Evolutionary conservation across 1,140 invertebrate species (phyloP), one percentile per base, ranked within the genome.

Genomic region (Meteorus sp.): DNA sequence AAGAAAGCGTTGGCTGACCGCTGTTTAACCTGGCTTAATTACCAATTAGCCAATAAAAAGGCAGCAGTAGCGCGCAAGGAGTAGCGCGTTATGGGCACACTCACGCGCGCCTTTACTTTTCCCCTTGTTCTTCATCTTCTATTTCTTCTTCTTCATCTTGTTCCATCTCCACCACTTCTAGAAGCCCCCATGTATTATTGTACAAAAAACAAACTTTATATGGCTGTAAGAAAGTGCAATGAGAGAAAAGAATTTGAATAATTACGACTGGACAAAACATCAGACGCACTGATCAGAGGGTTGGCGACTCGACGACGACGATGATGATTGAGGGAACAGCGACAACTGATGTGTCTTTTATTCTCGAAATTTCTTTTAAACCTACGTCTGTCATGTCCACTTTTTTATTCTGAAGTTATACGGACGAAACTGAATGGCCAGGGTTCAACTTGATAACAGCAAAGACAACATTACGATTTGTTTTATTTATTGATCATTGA

Each of bases 21-120:
- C 70, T 77, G 63, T 72, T 75, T 72, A 75, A 75, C 71, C 64
- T 65, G 41, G 59, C 68, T 76, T 76, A 75, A 75, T 77, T 76
- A 76, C 73, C 73, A 76, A 77, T 76, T 74, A 76, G 72, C 66
- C 66, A 74, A 76, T 74, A 74, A 75, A 75, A 74, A 74, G 20
- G 66, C 66, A 56, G 61, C 62, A 66, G 69, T 65, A 67, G 63
- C 41, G 48, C 31, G 60, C 56, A 59, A 63, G 67, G 54, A 47
- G 52, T 37, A 53, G 63, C 55, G 64, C 61, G 45, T 73, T 73
- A 71, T 65, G 66, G 62, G 59, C 56, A 51, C 37, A 60, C 62
- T 54, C 61, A 35, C 54, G 55, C 48, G 41, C 31, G 4, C 29
- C 39, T 56, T 44, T 50, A 48, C 51, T 43, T 56, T 39, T 58